phyloP scores from a whole-genome alignment of 2,113 vertebrate species.

The Sterrhoptilus dennistouni region DNA sequence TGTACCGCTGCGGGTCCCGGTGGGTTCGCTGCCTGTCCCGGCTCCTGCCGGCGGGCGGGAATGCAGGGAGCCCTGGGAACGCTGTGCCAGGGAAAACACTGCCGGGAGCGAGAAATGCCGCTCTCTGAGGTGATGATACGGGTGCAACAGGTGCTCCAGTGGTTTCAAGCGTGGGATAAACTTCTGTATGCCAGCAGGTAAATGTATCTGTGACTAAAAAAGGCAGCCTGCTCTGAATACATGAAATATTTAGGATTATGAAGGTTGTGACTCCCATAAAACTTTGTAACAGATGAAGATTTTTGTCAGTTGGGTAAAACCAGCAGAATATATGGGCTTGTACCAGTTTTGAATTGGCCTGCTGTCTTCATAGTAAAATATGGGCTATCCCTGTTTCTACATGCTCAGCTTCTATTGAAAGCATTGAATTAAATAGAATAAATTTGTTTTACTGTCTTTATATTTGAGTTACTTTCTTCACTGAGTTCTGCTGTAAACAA shows the following conservation, averaged over 20 bases:
- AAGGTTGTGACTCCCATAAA: not conserved
- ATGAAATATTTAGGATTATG: not conserved
- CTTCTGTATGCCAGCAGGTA: not conserved
- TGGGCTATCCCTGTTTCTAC: not conserved
- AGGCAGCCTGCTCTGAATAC: not conserved
- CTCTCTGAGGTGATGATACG: accelerated
- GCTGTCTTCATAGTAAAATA: not conserved
- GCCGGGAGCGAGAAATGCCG: not conserved
- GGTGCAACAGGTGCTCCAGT: not conserved
- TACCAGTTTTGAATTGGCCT: not conserved
- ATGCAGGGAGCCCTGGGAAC: not conserved
- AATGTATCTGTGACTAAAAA: accelerated
- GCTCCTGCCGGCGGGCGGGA: not conserved
- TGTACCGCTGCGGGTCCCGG: not conserved
- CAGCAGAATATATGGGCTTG: not conserved
- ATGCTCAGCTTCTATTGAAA: not conserved
- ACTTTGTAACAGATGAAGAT: not conserved
- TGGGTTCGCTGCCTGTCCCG: not conserved
- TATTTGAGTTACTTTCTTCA: not conserved
- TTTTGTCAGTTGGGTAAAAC: not conserved
- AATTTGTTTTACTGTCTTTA: not conserved
- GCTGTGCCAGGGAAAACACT: not conserved
- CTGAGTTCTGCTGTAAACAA: not conserved
- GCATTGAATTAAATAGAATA: not conserved
- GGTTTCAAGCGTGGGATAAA: accelerated